Percentiles rank a stretch among this genome's conserved stretches.
Evolutionary conservation across 2,113 vertebrate species (phyloP).

Genomic region (Callorhinus ursinus): DNA sequence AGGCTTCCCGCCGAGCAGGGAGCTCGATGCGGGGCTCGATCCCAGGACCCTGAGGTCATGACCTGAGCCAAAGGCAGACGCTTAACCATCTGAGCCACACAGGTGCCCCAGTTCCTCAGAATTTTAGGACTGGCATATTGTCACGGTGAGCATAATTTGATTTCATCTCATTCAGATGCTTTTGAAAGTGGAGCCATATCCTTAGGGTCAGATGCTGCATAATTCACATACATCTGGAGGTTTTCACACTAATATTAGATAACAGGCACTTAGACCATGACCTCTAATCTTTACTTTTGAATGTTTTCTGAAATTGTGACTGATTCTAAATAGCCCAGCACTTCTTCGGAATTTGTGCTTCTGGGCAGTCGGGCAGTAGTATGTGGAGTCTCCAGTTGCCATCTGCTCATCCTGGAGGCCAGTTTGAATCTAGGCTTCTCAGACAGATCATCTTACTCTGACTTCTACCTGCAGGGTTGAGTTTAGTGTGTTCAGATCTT

Average conservation of each 20-base stretch:
- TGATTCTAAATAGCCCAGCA: neutral
- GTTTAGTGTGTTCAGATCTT: neutral
- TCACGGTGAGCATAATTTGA: neutral
- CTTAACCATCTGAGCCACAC: too few species aligned
- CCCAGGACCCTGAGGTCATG: too few species aligned
- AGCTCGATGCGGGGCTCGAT: too few species aligned
- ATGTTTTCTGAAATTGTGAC: neutral
- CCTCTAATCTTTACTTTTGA: neutral
- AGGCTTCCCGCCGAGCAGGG: too few species aligned
- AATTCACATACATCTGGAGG: too few species aligned
- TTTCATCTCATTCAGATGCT: neutral
- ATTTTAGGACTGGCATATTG: neutral
- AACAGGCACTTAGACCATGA: neutral
- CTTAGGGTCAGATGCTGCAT: neutral
- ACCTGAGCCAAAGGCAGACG: too few species aligned
- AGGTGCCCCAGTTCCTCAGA: too few species aligned
- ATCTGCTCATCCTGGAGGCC: neutral
- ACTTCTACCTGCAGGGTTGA: neutral
- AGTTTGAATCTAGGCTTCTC: neutral
- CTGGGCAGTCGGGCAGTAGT: neutral
- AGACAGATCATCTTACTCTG: too few species aligned
- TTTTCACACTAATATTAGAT: neutral
- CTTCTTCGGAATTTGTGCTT: neutral
- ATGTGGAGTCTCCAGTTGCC: neutral
- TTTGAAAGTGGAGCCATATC: neutral